Percentiles rank a stretch among this genome's conserved stretches.
Evolutionary conservation across 1,140 invertebrate genomes (phyloP).

Genomic region (Drosophila serrata): DNA sequence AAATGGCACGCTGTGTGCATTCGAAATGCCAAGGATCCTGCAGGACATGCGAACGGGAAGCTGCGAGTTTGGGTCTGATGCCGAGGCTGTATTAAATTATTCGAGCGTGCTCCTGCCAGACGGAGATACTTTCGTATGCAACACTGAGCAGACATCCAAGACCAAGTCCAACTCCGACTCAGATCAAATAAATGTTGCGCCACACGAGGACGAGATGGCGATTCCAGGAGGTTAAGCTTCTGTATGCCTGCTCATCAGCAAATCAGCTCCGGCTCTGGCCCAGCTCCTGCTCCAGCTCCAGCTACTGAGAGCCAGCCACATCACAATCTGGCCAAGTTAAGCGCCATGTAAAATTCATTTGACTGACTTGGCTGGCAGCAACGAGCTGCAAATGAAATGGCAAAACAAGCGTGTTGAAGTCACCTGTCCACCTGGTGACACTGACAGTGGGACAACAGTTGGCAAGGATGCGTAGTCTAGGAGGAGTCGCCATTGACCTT

Average conservation of each 20-base stretch:
- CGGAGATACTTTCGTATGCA: slow-evolving; percentile 76
- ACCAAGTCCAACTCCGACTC: slow-evolving; percentile 15
- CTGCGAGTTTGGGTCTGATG: neutral
- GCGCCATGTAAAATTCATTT: slow-evolving; percentile 73
- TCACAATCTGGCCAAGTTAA: slow-evolving; percentile 57
- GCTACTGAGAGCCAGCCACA: neutral
- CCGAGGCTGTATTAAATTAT: slow-evolving; percentile 73
- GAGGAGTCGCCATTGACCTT: slow-evolving; percentile 35
- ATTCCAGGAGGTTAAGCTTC: slow-evolving; percentile 32
- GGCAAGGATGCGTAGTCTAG: neutral
- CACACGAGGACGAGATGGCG: slow-evolving; percentile 19
- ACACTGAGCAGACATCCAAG: slow-evolving; percentile 67
- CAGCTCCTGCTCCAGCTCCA: slow-evolving; percentile 34
- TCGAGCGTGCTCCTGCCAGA: slow-evolving; percentile 74
- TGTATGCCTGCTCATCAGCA: slow-evolving; percentile 56
- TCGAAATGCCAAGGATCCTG: slow-evolving; percentile 61
- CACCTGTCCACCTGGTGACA: slow-evolving; percentile 31
- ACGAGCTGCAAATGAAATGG: slow-evolving; percentile 57
- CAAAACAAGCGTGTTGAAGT: slow-evolving; percentile 46
- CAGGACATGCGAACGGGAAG: slow-evolving; percentile 8
- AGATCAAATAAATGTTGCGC: slow-evolving; percentile 55
- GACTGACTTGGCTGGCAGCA: slow-evolving; percentile 39
- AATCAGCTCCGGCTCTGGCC: slow-evolving; percentile 65
- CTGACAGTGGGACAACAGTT: slow-evolving; percentile 14
- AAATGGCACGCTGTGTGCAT: slow-evolving; percentile 81